These are phyloP conservation scores for Torymus tubicola DNA, from an alignment of 2,888 invertebrate genomes.

Conservation along the genomic window DNA sequence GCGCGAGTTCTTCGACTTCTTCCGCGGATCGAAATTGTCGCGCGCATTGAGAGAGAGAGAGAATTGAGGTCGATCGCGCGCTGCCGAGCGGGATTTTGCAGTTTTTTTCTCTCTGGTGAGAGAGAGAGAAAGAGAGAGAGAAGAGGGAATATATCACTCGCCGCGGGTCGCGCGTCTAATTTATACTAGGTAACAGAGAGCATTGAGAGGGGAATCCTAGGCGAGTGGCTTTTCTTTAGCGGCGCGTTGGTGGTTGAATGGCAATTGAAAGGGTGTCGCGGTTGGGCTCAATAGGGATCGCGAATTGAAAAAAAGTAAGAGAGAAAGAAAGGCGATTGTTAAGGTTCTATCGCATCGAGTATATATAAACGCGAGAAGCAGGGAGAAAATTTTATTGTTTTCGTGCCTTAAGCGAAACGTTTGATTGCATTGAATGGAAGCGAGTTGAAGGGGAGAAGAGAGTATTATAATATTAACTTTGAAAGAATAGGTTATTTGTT, in stretches of 20 bases:
- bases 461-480: too few species aligned
- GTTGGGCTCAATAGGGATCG: not conserved
- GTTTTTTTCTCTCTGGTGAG: not conserved
- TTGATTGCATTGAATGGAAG: too few species aligned
- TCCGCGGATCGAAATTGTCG: constrained; percentile 45
- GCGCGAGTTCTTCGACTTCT: not conserved
- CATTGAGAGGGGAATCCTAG: not conserved
- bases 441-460: too few species aligned
- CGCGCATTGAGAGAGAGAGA: not conserved
- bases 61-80: constrained; percentile 53
- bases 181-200: constrained; percentile 14
- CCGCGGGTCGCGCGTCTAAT: constrained; percentile 47
- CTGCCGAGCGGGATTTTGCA: constrained; percentile 23
- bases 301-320: too few species aligned
- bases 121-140: not conserved
- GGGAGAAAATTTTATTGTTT: constrained; percentile 3
- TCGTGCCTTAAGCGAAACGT: not conserved
- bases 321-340: too few species aligned
- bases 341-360: too few species aligned
- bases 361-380: not conserved
- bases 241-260: not conserved
- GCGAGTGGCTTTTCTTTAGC: not conserved
- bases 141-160: not conserved
- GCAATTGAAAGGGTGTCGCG: constrained; percentile 19
- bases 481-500: too few species aligned